These are phyloP conservation scores for Hybognathus amarus DNA, from an alignment of 2,797 vertebrate genomes.

Conservation along the genomic window DNA sequence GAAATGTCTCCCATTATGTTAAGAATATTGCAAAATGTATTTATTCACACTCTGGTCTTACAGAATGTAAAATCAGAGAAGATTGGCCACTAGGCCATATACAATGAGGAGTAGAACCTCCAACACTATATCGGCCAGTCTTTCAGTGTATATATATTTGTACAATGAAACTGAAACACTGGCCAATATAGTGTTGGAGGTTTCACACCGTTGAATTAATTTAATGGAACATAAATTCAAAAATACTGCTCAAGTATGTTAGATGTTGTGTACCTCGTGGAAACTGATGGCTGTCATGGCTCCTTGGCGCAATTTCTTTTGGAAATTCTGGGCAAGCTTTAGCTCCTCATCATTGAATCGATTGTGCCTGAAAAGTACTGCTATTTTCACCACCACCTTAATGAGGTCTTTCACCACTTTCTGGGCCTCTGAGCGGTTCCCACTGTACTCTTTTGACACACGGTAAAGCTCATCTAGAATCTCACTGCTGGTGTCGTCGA, in stretches of 20 bases:
- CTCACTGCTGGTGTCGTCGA: slow-evolving; percentile 89
- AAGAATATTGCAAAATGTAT: no score
- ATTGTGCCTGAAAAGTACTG: slow-evolving; percentile 84
- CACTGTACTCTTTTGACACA: slow-evolving; percentile 85
- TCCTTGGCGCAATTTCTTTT: slow-evolving; percentile 84
- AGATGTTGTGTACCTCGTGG: slow-evolving; percentile 75
- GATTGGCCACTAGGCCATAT: no score
- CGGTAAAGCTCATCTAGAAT: slow-evolving; percentile 92
- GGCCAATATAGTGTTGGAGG: no score
- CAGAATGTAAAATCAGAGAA: no score
- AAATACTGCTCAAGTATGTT: neutral
- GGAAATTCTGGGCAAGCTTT: slow-evolving; percentile 82
- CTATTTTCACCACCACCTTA: slow-evolving; percentile 90
- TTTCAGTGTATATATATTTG: no score
- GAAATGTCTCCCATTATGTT: no score
- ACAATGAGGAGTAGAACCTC: no score
- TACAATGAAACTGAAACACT: no score
- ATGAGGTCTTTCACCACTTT: slow-evolving; percentile 90
- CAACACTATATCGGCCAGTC: no score
- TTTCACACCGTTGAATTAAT: no score
- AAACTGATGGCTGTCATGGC: slow-evolving; percentile 93
- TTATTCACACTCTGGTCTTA: no score
- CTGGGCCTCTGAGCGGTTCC: slow-evolving; percentile 83
- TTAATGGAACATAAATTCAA: neutral
- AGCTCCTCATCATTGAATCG: slow-evolving; percentile 83